phyloP scores from a whole-genome alignment of 2,113 vertebrate species.

The Leiothrix lutea region DNA sequence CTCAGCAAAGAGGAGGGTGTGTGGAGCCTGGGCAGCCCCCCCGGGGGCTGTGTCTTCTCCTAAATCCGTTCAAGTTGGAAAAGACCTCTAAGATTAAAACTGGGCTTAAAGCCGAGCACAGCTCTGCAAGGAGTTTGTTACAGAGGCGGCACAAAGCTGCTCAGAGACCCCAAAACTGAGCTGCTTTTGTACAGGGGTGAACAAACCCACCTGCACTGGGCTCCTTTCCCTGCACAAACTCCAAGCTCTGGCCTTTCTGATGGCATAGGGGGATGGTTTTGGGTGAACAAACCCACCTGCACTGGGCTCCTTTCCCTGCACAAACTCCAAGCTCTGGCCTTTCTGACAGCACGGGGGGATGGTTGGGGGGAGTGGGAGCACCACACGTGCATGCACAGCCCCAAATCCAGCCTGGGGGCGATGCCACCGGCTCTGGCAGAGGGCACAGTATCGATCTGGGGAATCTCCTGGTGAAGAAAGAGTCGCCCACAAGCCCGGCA shows the following conservation, averaged over 20 bases:
- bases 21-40: background rate
- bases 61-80: background rate
- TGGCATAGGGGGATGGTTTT: background rate
- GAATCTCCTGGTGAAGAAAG: background rate
- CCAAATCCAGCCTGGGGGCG: background rate
- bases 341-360: background rate
- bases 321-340: background rate
- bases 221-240: background rate
- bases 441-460: background rate
- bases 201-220: accelerated
- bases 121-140: background rate
- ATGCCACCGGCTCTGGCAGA: background rate
- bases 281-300: too few species aligned
- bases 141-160: background rate
- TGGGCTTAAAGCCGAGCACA: background rate
- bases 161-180: background rate
- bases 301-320: background rate
- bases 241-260: background rate
- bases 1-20: background rate
- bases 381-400: accelerated
- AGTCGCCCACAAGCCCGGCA: background rate
- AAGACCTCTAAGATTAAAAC: background rate
- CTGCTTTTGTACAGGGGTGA: background rate
- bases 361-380: background rate
- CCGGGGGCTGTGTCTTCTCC: background rate